phyloP scores from a whole-genome alignment of 2,888 invertebrate genomes.

The Ceriagrion tenellum region DNA sequence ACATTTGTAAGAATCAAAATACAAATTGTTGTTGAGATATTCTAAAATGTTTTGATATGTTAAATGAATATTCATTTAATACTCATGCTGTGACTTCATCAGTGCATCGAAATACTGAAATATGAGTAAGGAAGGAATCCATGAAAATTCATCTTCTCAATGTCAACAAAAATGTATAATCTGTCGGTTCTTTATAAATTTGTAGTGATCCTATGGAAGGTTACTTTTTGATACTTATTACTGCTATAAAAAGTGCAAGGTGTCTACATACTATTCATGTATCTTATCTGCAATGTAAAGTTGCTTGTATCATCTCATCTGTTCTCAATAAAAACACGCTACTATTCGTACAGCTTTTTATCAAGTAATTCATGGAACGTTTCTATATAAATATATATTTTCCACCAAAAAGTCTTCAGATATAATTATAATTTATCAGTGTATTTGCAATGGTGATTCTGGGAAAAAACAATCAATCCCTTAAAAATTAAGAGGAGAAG shows the following conservation, averaged over 20 bases:
- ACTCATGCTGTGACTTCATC: not conserved
- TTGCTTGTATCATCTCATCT: constrained; percentile 22
- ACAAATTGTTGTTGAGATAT: not conserved
- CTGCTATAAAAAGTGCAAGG: not conserved
- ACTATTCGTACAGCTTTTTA: not conserved
- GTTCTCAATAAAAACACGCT: not conserved
- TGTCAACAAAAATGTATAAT: not conserved
- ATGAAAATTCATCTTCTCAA: not conserved
- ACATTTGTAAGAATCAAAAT: not conserved
- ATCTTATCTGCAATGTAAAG: not conserved
- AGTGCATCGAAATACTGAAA: not conserved
- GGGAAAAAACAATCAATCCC: too few species aligned
- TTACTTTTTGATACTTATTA: not conserved
- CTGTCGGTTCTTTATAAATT: not conserved
- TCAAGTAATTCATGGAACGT: not conserved
- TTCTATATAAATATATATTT: too few species aligned
- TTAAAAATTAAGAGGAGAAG: too few species aligned
- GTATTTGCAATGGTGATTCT: too few species aligned
- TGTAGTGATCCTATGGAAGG: not conserved
- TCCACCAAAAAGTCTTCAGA: too few species aligned
- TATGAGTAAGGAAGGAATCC: not conserved
- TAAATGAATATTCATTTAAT: not conserved
- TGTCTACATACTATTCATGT: not conserved
- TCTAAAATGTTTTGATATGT: constrained; percentile 14
- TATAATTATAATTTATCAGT: too few species aligned